Conservation (phyloP, 1,140 invertebrate species). For the Drosophila triauraria region DNA sequence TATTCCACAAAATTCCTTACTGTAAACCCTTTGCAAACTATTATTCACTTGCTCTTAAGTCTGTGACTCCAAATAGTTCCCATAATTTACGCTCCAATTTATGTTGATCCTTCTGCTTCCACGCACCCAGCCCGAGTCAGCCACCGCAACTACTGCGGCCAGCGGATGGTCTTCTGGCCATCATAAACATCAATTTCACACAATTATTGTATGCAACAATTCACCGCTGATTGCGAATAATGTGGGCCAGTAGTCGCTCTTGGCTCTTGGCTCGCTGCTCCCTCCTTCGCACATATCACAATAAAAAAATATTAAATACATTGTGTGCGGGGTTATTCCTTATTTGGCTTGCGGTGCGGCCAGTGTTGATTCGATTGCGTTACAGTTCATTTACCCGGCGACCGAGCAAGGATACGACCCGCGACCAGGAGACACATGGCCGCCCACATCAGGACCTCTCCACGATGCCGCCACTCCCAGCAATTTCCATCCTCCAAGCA, state of each 20-base stretch:
- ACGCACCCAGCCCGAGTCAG: too few species aligned
- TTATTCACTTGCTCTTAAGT: too few species aligned
- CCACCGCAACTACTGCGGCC: background rate
- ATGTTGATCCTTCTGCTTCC: background rate
- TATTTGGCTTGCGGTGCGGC: conserved; percentile 45
- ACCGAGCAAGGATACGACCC: conserved; percentile 9
- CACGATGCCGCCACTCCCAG: background rate
- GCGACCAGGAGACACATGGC: conserved; percentile 25
- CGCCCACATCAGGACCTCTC: conserved; percentile 10
- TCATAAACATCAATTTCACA: conserved; percentile 31
- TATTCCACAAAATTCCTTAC: background rate
- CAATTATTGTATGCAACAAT: conserved; percentile 54
- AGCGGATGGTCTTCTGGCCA: conserved; percentile 1
- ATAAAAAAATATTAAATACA: conserved; percentile 77
- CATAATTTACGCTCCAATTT: background rate
- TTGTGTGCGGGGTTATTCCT: conserved; percentile 39
- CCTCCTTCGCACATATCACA: conserved; percentile 42
- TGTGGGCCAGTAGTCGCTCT: conserved; percentile 10
- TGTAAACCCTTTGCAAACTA: background rate
- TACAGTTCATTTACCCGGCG: conserved; percentile 83
- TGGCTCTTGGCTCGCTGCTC: background rate
- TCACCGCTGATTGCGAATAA: conserved; percentile 60
- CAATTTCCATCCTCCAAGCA: background rate
- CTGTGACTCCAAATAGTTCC: background rate
- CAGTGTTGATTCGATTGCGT: conserved; percentile 80